Evolutionary conservation across 2,113 vertebrate genomes (phyloP).

Genomic region (Perognathus longimembris): DNA sequence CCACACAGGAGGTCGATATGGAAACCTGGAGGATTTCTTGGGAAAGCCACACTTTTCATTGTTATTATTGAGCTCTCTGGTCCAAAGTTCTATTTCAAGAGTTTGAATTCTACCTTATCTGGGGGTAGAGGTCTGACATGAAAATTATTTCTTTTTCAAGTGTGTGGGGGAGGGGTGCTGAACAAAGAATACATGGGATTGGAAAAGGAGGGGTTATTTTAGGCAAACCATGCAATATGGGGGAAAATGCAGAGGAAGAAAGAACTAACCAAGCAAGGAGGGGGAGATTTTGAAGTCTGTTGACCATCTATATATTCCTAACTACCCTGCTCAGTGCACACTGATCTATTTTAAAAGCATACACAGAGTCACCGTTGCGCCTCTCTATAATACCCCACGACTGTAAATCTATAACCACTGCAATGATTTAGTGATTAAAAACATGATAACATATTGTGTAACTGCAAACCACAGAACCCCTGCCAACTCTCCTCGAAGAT

Average conservation of each 20-base stretch:
- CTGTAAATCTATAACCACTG: slow-evolving; percentile 93
- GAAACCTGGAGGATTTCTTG: slow-evolving; percentile 12
- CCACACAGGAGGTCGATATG: not conserved
- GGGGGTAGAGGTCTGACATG: slow-evolving; percentile 49
- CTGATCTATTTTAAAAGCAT: slow-evolving; percentile 84
- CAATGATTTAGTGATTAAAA: slow-evolving; percentile 96
- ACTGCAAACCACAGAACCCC: slow-evolving; percentile 93
- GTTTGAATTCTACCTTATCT: slow-evolving; percentile 78
- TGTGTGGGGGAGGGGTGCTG: not conserved
- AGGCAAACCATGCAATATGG: slow-evolving; percentile 57
- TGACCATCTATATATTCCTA: slow-evolving; percentile 68
- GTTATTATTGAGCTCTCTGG: not conserved
- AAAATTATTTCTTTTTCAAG: slow-evolving; percentile 43
- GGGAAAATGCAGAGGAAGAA: slow-evolving; percentile 40
- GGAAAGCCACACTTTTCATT: slow-evolving; percentile 57
- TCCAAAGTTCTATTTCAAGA: slow-evolving; percentile 65
- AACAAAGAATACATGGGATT: slow-evolving; percentile 17
- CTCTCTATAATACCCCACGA: slow-evolving; percentile 85
- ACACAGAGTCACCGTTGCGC: slow-evolving; percentile 77
- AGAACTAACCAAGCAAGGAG: not conserved
- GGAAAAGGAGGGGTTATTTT: slow-evolving; percentile 52
- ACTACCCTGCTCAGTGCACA: slow-evolving; percentile 69
- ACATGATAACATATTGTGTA: slow-evolving; percentile 95
- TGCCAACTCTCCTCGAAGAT: slow-evolving; percentile 92
- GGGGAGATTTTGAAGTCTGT: not conserved